Conservation (phyloP, 92 coral and sea anemone genomes). For the Zoanthus sansibaricus region DNA sequence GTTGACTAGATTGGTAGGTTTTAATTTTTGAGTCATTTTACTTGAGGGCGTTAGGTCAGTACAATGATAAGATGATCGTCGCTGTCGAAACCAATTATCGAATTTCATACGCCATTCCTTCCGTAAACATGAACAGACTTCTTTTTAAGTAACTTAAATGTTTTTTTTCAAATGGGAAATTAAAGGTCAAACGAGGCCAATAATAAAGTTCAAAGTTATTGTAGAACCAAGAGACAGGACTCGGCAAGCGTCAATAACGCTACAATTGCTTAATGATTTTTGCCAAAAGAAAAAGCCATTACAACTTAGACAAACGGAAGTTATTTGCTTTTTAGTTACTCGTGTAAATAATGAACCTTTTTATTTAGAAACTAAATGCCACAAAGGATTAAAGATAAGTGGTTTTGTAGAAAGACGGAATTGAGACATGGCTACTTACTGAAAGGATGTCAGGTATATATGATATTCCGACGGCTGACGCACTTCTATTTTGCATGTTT, state of each 20-base stretch:
- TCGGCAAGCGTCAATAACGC: not conserved
- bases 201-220: not conserved
- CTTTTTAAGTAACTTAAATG: too few species aligned
- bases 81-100: too few species aligned
- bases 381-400: not conserved
- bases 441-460: conserved; percentile 3
- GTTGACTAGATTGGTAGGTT: not conserved
- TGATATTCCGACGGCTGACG: not conserved
- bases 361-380: conserved; percentile 1
- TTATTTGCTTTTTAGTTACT: not conserved
- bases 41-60: too few species aligned
- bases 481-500: too few species aligned
- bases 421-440: not conserved
- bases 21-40: not conserved
- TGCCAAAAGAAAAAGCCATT: not conserved
- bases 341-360: not conserved
- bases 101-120: too few species aligned
- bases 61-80: too few species aligned
- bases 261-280: not conserved
- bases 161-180: not conserved
- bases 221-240: not conserved
- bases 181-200: not conserved
- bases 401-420: not conserved
- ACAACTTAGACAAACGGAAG: not conserved
- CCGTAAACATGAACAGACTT: too few species aligned